Evolutionary conservation across 2,888 invertebrate genomes (phyloP), one percentile per base, ranked within the genome.

Genomic region (Deladenus siricidicola): DNA sequence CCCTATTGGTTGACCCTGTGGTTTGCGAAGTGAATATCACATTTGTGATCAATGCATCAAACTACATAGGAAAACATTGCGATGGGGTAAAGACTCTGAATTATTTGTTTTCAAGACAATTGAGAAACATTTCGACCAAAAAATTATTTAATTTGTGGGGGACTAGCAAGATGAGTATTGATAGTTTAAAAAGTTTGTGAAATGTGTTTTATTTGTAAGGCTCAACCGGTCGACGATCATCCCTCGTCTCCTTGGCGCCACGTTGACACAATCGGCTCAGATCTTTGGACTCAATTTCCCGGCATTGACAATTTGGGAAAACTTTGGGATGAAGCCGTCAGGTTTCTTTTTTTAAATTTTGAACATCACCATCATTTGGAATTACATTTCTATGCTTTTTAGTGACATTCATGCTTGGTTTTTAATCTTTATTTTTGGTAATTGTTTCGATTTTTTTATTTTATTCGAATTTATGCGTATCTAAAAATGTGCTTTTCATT

Each of bases 231-330:
- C 4, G 60, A 67, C 70, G 65, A 48, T 0, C 66, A 76, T 50
- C 69, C 75, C 4, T 39, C 69, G 0, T 67, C 72, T n/a, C 70
- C 76, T 17, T 79, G 74, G 74, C 70, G 74, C 26, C 72, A 75
- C 47, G 67, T 78, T 4, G 64, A 70, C 30, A 64, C 65, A 1
- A 62, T 70, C 34, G 68, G 69, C 26, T 64, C 67, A 1, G 59
- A 63, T 19, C 71, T 79, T 4, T 71, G 79, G 10, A 75, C 76
- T 2, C 71, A 78, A 4, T 79, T 79, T 62, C 67, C 70, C 14
- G 81, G 79, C 58, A 80, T 80, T 62, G 56, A 70, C 53, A 82
- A 82, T 1, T 70, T 83, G 2, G 81, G 80, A 44, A 80, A 81
- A 34, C 71, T 82, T 45, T 80, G 82, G 71, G 60, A 71, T 24